A percentile compares a stretch with the other conserved stretches of the same genome.
Conservation (phyloP, 2,797 vertebrate genomes). For the Sphenopsis melanotis region DNA sequence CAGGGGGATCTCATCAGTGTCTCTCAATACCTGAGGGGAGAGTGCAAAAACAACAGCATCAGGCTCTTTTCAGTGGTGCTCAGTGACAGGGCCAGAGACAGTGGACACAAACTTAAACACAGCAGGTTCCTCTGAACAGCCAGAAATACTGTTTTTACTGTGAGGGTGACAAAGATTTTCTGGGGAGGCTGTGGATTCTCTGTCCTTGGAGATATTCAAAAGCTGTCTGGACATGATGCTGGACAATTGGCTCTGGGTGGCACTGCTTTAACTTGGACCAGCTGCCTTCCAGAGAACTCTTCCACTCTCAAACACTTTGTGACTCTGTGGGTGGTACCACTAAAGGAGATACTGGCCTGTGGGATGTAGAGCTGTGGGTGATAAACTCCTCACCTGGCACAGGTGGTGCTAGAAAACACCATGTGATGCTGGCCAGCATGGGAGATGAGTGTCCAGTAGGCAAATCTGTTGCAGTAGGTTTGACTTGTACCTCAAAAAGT, state of each 20-base stretch:
- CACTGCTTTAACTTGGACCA: not conserved
- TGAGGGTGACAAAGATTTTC: not conserved
- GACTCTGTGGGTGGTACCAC: not conserved
- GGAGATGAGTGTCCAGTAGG: not conserved
- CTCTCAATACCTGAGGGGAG: not conserved
- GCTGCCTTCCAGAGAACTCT: not conserved
- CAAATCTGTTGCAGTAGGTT: not conserved
- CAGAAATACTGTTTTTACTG: not conserved
- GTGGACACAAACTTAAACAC: rapidly evolving
- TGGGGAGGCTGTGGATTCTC: not conserved
- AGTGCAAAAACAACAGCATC: rapidly evolving
- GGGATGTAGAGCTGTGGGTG: not conserved
- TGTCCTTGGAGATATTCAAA: not conserved
- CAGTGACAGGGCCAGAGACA: not conserved
- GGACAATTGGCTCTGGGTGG: not conserved
- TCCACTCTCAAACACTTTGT: not conserved
- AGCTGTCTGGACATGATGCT: not conserved
- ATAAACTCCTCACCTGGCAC: not conserved
- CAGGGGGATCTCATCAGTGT: not conserved
- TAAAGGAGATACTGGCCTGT: not conserved
- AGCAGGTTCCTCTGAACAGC: not conserved
- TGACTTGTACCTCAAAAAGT: not conserved
- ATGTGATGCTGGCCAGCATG: not conserved
- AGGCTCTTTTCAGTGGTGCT: not conserved
- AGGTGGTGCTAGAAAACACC: not conserved